Conservation (phyloP, 2,888 invertebrate genomes). For the Neoitamus cyanurus region DNA sequence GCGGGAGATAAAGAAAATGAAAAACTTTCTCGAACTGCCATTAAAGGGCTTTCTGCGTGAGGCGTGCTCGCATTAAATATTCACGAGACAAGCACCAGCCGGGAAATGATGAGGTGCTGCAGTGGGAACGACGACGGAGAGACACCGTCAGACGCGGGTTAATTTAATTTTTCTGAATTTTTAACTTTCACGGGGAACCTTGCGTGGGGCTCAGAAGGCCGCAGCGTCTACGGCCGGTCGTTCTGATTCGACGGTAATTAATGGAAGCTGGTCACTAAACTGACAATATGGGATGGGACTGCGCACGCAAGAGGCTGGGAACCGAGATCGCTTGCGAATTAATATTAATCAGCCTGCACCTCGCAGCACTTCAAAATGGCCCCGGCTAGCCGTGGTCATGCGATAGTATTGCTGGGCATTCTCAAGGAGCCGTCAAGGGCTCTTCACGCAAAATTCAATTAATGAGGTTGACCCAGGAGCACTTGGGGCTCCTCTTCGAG, state of each 20-base stretch:
- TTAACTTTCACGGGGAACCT: background rate
- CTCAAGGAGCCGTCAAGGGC: background rate
- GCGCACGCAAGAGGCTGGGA: background rate
- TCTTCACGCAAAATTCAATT: constrained; percentile 1
- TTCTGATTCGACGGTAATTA: constrained; percentile 5
- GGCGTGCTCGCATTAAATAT: constrained; percentile 28
- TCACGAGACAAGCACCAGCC: background rate
- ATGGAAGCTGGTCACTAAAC: background rate
- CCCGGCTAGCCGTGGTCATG: background rate
- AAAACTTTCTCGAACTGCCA: constrained; percentile 38
- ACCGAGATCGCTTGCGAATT: background rate
- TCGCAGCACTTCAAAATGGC: background rate
- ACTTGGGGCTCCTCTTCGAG: background rate
- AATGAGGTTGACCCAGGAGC: background rate
- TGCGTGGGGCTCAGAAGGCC: background rate
- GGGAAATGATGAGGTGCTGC: background rate
- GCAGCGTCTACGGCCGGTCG: background rate
- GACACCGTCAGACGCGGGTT: background rate
- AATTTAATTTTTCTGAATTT: background rate
- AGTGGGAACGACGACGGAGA: background rate
- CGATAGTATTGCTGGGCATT: background rate
- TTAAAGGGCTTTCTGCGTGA: constrained; percentile 36
- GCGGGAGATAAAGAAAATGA: constrained; percentile 28
- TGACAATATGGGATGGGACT: background rate
- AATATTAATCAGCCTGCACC: background rate